phyloP scores from a whole-genome alignment of 2,888 invertebrate species.

The Allolobophora icterica region DNA sequence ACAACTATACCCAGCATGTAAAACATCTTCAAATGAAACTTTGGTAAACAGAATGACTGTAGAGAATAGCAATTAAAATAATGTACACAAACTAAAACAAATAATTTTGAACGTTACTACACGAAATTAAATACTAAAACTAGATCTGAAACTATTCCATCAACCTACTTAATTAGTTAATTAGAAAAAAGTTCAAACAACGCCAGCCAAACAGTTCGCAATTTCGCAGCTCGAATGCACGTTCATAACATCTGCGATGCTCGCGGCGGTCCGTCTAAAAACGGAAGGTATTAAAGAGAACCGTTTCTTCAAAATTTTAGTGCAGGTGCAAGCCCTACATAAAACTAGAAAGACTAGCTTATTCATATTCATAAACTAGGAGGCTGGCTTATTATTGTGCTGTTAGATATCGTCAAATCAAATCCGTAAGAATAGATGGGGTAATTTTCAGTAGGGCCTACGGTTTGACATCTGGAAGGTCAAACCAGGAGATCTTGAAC shows the following conservation, averaged over 20 bases:
- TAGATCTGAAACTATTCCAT: neutral
- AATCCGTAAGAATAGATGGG: neutral
- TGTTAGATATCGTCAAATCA: too few species aligned
- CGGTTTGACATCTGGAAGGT: neutral
- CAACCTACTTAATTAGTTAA: neutral
- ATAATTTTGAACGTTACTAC: too few species aligned
- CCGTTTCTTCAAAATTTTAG: neutral
- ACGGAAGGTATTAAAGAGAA: neutral
- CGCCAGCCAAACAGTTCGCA: neutral
- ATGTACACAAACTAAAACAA: too few species aligned
- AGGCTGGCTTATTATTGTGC: too few species aligned
- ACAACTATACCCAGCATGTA: neutral
- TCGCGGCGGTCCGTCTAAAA: neutral
- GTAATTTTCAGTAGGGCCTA: neutral
- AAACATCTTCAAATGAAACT: neutral
- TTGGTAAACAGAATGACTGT: neutral
- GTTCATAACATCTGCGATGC: neutral
- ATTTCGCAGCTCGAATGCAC: neutral
- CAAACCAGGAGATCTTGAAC: neutral
- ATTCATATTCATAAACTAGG: too few species aligned
- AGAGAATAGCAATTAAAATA: neutral
- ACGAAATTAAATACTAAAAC: too few species aligned
- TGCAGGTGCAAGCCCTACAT: too few species aligned
- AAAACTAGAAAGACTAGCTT: too few species aligned
- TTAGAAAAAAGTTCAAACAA: neutral